A percentile compares a stretch with the other conserved stretches of the same genome.
These are phyloP conservation scores for Bombus ignitus DNA, from an alignment of 1,140 invertebrate genomes.

Conservation along the genomic window DNA sequence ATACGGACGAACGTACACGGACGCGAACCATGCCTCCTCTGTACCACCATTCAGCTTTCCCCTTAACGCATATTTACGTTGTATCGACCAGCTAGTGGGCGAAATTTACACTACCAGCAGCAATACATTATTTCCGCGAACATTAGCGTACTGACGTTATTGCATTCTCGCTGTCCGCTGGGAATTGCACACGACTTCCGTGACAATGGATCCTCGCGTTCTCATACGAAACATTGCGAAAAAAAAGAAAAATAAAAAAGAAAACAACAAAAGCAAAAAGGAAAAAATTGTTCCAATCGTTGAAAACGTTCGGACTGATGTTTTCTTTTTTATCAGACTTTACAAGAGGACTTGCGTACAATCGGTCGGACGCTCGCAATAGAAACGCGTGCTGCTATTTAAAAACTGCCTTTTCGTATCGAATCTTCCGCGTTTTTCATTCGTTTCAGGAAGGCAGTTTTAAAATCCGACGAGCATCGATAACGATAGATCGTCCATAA, in stretches of 20 bases:
- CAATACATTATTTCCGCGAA: slow-evolving; percentile 68
- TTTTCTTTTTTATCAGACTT: neutral
- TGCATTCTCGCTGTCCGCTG: slow-evolving; percentile 51
- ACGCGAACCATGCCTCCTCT: slow-evolving; percentile 7
- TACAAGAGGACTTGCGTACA: neutral
- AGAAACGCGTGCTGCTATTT: neutral
- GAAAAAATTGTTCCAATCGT: neutral
- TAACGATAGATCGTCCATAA: neutral
- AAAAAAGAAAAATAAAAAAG: neutral
- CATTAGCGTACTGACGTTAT: slow-evolving; percentile 65
- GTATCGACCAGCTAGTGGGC: slow-evolving; percentile 63
- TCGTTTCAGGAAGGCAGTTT: neutral
- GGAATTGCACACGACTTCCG: slow-evolving; percentile 55
- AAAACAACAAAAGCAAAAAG: neutral
- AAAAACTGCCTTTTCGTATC: neutral
- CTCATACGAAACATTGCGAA: slow-evolving; percentile 8
- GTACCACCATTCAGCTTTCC: slow-evolving; percentile 28
- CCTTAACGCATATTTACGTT: slow-evolving; percentile 67
- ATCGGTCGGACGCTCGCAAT: neutral
- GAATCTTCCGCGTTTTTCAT: neutral
- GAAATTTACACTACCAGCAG: slow-evolving; percentile 63
- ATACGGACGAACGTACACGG: slow-evolving; percentile 30
- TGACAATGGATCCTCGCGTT: slow-evolving; percentile 53
- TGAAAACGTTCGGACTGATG: neutral
- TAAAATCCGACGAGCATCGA: neutral